phyloP scores from a whole-genome alignment of 2,888 invertebrate species.

The Noctua comes region DNA sequence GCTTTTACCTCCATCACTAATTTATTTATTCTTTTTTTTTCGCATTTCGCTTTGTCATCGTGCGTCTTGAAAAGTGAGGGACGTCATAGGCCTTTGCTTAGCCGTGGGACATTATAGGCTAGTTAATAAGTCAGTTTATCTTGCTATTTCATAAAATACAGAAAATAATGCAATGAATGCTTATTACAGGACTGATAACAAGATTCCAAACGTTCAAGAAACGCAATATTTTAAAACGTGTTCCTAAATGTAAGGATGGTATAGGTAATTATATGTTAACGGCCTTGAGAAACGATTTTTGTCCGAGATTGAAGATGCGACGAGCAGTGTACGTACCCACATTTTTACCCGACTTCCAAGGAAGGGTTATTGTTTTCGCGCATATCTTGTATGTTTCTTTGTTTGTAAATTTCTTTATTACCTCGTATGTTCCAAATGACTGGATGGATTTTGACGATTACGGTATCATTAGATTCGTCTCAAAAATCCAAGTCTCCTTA shows the following conservation, averaged over 20 bases:
- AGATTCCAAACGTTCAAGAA: constrained; percentile 74
- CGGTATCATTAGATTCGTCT: too few species aligned
- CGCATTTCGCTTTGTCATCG: not conserved
- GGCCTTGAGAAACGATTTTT: constrained; percentile 79
- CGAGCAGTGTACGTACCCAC: constrained; percentile 86
- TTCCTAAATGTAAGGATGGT: constrained; percentile 66
- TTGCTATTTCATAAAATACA: not conserved
- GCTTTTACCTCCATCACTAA: not conserved
- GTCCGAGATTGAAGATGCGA: constrained; percentile 87
- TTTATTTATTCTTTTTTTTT: not conserved
- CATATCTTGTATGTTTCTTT: too few species aligned
- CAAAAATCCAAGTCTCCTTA: too few species aligned
- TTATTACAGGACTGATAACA: constrained; percentile 68
- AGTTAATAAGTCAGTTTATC: not conserved
- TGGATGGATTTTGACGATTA: too few species aligned
- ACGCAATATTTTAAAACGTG: constrained; percentile 72
- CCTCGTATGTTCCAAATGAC: too few species aligned
- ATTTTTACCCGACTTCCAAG: too few species aligned
- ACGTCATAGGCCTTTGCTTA: not conserved
- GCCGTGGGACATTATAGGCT: not conserved
- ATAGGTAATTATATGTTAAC: constrained; percentile 72
- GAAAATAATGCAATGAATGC: not conserved
- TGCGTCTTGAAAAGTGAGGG: not conserved
- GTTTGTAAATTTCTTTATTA: too few species aligned
- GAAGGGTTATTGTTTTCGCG: too few species aligned